Base-by-base conservation (phyloP, 2,113 vertebrate genomes). In the Tupaia chinensis region DNA sequence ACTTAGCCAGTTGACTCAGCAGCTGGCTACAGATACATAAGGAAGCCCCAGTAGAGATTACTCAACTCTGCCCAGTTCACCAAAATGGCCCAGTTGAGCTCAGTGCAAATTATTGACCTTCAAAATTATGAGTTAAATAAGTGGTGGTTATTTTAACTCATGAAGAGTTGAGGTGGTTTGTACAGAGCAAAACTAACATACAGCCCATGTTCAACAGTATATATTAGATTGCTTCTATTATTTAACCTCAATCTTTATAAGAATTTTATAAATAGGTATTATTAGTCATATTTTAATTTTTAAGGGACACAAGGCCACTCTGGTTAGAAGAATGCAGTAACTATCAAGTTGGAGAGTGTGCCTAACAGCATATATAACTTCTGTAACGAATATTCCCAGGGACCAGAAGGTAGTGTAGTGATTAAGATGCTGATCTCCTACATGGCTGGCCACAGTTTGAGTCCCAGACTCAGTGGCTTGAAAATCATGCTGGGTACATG, bases 271-370 rank as follows among this genome's bases (percentile, higher is more conserved):
- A 61, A 34, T 70, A n/a, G 22, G 1, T 65, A 20, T 58, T 81
- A 70, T 53, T 56, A 93, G 63, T 79, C 17, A 29, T 63, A 25
- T 94, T 89, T 89, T 92, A 80, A 89, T 82, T 77, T 53, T 82
- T 77, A 70, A 89, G 68, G 72, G 7, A 53, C 16, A 15, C 14
- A 14, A 81, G 11, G 44, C 44, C 44, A 86, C n/a, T 77, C 32
- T 76, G 66, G 17, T 70, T 81, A 85, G 54, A 77, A 12, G 25
- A 58, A 89, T 34, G 60, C 32, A 13, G 5, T 66, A 54, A 83
- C 11, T 23, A 32, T 32, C 25, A 93, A 91, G 17, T 29, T 74
- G 23, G 74, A 58, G 23, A 69, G 25, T 61, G 7, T 1, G 9
- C 69, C 9, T 32, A 73, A 87, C 23, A 12, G 16, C 27, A 73